Evolutionary conservation across 2,797 vertebrate species (phyloP), one percentile per base, ranked within the genome.

Genomic region (Clamator glandarius): DNA sequence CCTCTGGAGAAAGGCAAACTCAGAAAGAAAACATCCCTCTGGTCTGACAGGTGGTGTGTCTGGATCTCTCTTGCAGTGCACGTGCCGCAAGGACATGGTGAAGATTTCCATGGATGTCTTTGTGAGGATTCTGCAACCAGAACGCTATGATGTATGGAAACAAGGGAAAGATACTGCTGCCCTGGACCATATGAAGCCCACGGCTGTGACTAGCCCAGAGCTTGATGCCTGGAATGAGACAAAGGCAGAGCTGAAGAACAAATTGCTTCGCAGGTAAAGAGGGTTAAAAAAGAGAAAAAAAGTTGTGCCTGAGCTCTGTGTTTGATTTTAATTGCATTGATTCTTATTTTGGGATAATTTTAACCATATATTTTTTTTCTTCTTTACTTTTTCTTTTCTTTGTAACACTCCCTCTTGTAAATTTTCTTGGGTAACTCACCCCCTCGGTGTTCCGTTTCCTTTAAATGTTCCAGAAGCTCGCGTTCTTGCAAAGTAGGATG

Each of bases 71-170:
- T 81, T 35, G 4, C 92, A 98, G 98, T 98, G 98, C 86, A 98
- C 99, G 3, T 99, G 99, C 94, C 99, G 99, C 48, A 99, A 99
- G 93, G 99, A 99, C 97, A 99, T 99, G 98, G 99, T 99, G 96
- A 99, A 99, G 98, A 99, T 99, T 97, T 99, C 99, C 83, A 99
- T 99, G 99, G 99, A 99, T 2, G 99, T 99, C 77, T 99, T 99
- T 86, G 99, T 99, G 68, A 98, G 99, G 84, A 97, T 98, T 96
- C 98, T 99, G 93, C 99, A 99, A 92, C 99, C 99, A 0, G 98
- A 99, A 12, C 99, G 99, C 58, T 99, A 99, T 1, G 99, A 99
- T 8, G 90, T 98, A 33, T 99, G 99, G 99, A 99, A 99, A 87
- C 99, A 99, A 95, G 99, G 99, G 26, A 99, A 98, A 83, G 99